A percentile compares a stretch with the other conserved stretches of the same genome.
These are phyloP conservation scores for Canis aureus DNA, from an alignment of 2,113 vertebrate species.

Conservation along the genomic window DNA sequence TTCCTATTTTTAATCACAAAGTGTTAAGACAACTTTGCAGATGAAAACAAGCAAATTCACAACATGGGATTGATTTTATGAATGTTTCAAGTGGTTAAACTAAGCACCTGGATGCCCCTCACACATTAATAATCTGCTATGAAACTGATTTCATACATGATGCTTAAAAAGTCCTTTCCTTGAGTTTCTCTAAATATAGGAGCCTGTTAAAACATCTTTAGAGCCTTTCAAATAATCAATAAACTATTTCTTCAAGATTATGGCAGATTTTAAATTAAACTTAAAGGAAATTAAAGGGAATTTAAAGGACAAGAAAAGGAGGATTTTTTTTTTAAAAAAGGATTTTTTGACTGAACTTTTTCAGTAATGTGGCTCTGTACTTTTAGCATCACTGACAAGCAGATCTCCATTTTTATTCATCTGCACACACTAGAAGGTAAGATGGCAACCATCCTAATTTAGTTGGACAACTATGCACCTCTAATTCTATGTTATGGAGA, in stretches of 20 bases:
- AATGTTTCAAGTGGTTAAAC: slow-evolving; percentile 15
- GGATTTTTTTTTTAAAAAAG: background rate
- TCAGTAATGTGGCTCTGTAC: background rate
- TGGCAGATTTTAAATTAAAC: slow-evolving; percentile 29
- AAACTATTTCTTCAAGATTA: slow-evolving; percentile 18
- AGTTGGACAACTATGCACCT: background rate
- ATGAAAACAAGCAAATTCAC: slow-evolving; percentile 43
- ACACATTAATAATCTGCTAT: background rate
- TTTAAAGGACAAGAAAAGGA: background rate
- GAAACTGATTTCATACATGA: background rate
- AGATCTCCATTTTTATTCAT: background rate
- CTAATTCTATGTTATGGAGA: background rate
- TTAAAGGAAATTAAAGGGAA: background rate
- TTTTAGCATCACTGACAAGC: slow-evolving; percentile 24
- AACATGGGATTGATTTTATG: background rate
- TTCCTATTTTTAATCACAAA: slow-evolving; percentile 60
- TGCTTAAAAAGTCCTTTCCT: background rate
- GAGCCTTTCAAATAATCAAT: slow-evolving; percentile 9
- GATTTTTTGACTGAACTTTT: background rate
- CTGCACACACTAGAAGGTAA: background rate
- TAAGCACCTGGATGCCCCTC: background rate
- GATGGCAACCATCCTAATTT: background rate
- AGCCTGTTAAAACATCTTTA: background rate
- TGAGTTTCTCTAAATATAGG: background rate
- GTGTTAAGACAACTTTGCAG: background rate